These are phyloP conservation scores for Theristicus caerulescens DNA, from an alignment of 2,113 vertebrate species.

Conservation along the genomic window DNA sequence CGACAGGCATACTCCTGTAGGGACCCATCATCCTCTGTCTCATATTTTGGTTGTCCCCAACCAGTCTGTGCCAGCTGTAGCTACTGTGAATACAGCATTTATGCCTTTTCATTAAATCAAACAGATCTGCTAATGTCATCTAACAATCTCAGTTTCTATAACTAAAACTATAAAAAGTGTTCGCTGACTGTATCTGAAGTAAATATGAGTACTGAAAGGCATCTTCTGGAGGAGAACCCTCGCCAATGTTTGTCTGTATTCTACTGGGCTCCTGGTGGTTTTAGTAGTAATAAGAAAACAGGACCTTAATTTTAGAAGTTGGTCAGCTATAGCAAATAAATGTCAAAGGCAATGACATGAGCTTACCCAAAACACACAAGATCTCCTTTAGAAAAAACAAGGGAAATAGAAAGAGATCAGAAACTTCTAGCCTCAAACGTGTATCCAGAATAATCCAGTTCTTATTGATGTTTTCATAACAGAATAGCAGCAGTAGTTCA, in stretches of 20 bases:
- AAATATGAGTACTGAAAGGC: background rate
- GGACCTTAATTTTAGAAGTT: constrained; percentile 2
- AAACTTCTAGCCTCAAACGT: background rate
- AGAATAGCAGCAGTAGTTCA: background rate
- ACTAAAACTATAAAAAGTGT: background rate
- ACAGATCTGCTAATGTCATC: background rate
- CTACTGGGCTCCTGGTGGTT: background rate
- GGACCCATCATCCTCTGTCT: background rate
- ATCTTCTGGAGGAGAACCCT: background rate
- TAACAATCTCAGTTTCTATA: background rate
- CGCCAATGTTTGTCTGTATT: background rate
- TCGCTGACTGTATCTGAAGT: background rate
- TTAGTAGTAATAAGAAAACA: background rate
- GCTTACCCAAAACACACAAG: background rate
- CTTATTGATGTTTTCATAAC: background rate
- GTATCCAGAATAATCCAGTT: background rate
- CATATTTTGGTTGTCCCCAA: background rate
- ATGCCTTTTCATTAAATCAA: background rate
- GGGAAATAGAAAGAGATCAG: background rate
- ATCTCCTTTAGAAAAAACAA: background rate
- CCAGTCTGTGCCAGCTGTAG: background rate
- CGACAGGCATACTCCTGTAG: accelerated
- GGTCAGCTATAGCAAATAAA: constrained; percentile 3
- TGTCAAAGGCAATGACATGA: background rate
- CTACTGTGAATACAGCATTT: background rate